Percentiles rank a stretch among this genome's conserved stretches.
phyloP scores from a whole-genome alignment of 2,888 invertebrate genomes.

The Acrobasis suavella region DNA sequence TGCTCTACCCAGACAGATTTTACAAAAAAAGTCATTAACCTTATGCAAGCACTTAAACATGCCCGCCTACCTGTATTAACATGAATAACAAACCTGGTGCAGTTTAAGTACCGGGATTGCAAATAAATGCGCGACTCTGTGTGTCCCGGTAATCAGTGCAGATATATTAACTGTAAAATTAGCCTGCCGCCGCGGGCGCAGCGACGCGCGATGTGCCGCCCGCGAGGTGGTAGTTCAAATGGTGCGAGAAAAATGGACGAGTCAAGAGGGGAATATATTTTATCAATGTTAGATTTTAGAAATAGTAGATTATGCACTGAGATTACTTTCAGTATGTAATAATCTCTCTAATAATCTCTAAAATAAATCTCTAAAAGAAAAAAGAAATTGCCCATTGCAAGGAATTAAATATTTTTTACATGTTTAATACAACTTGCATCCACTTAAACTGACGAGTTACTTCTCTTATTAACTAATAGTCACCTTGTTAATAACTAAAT shows the following conservation, averaged over 20 bases:
- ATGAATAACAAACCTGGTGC: slow-evolving; percentile 49
- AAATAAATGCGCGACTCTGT: slow-evolving; percentile 60
- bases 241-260: not conserved
- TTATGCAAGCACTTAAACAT: slow-evolving; percentile 5
- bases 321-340: too few relatives aligned
- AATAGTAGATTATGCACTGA: too few relatives aligned
- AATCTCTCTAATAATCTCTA: too few relatives aligned
- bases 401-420: too few relatives aligned
- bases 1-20: not conserved
- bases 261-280: not conserved
- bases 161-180: slow-evolving; percentile 75
- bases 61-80: slow-evolving; percentile 37
- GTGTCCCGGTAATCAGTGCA: slow-evolving; percentile 71
- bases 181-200: slow-evolving; percentile 55
- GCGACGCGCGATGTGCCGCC: slow-evolving; percentile 23
- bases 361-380: too few relatives aligned
- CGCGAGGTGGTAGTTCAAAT: not conserved
- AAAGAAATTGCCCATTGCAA: too few relatives aligned
- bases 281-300: too few relatives aligned
- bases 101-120: slow-evolving; percentile 49
- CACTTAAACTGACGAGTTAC: too few relatives aligned
- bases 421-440: too few relatives aligned
- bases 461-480: too few relatives aligned
- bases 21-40: not conserved
- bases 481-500: too few relatives aligned